A percentile compares a stretch with the other conserved stretches of the same genome.
Conservation (phyloP, 2,888 invertebrate genomes). For the Synergus itoensis region DNA sequence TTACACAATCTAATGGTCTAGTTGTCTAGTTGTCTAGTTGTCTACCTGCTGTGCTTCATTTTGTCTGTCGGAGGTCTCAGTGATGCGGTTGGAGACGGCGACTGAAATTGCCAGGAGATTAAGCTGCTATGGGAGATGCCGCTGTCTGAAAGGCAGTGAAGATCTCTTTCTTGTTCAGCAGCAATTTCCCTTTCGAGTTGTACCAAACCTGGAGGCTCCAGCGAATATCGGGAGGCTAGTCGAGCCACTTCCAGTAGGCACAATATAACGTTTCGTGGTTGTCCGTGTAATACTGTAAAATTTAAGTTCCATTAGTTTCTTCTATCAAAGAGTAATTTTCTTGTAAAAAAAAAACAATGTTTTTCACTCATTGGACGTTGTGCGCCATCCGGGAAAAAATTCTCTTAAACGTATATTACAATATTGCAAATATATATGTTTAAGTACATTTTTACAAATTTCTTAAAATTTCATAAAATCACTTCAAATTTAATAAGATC, state of each 20-base stretch:
- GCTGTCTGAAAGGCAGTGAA: conserved; percentile 80
- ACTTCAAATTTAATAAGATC: too few species aligned
- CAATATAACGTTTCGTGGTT: conserved; percentile 90
- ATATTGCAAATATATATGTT: too few species aligned
- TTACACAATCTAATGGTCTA: neutral
- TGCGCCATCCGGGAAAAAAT: too few species aligned
- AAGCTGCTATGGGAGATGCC: conserved; percentile 81
- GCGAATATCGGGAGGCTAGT: conserved; percentile 86
- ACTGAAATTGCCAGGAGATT: conserved; percentile 85
- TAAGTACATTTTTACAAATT: too few species aligned
- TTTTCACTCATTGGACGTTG: too few species aligned
- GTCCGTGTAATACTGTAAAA: conserved; percentile 86
- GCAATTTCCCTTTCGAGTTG: conserved; percentile 92
- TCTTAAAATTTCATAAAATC: too few species aligned
- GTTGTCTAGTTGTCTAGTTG: neutral
- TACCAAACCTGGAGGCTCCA: conserved; percentile 91
- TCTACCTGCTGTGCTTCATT: conserved; percentile 80
- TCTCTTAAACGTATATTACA: too few species aligned
- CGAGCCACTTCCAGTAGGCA: conserved; percentile 92
- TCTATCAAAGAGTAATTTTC: neutral
- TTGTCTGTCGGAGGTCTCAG: conserved; percentile 77
- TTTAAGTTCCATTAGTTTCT: neutral
- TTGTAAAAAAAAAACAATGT: too few species aligned
- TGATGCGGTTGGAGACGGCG: conserved; percentile 76
- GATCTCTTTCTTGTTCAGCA: conserved; percentile 85